These are phyloP conservation scores for Platorchestia sp. DNA, from an alignment of 1,140 invertebrate genomes.

Conservation along the genomic window DNA sequence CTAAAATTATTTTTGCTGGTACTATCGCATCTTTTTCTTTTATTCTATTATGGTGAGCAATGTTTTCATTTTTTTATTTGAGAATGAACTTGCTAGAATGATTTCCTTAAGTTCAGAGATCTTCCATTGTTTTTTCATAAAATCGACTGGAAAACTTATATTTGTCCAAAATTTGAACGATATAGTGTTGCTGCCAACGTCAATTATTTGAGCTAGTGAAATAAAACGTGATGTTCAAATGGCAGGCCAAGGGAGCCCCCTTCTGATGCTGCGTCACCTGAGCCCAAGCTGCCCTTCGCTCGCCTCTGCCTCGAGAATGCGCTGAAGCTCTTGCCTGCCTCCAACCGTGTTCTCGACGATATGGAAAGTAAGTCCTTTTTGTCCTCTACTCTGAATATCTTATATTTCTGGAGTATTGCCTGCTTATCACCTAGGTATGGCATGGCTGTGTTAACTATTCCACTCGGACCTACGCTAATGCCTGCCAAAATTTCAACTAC, in stretches of 20 bases:
- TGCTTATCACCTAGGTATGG: neutral
- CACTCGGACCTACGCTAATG: neutral
- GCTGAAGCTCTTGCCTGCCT: constrained; percentile 74
- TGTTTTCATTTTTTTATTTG: too few species aligned
- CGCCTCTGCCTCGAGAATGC: constrained; percentile 90
- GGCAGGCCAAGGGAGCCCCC: neutral
- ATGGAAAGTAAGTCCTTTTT: constrained; percentile 53
- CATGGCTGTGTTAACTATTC: neutral
- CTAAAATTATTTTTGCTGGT: too few species aligned
- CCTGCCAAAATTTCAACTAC: neutral
- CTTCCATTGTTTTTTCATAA: neutral
- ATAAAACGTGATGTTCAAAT: neutral
- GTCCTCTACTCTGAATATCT: neutral
- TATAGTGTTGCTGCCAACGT: neutral
- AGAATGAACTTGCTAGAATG: too few species aligned
- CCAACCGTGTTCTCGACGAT: constrained; percentile 61
- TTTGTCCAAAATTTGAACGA: neutral
- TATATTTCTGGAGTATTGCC: neutral
- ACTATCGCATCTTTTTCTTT: too few species aligned
- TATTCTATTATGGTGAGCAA: too few species aligned
- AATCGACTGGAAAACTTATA: neutral
- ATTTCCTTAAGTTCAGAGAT: too few species aligned
- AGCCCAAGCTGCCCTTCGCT: constrained; percentile 91
- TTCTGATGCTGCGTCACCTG: constrained; percentile 78
- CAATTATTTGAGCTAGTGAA: neutral